These are phyloP conservation scores for Neosilurus hyrtlii DNA, from an alignment of 2,797 vertebrate species.

Conservation along the genomic window DNA sequence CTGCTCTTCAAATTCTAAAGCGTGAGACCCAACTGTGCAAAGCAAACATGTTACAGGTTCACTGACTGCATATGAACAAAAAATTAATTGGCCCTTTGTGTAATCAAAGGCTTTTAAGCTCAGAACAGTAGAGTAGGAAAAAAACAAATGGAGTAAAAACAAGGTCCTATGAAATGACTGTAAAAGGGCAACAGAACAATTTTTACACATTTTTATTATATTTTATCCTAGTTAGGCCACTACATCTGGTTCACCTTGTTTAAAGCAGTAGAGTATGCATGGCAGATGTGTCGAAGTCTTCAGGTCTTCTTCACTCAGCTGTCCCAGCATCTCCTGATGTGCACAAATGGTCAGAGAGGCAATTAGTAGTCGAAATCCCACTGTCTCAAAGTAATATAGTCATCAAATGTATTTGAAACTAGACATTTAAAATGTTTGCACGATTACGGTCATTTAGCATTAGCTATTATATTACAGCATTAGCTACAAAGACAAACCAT, in stretches of 20 bases:
- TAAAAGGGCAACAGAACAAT: conserved; percentile 58
- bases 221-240: conserved; percentile 89
- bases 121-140: conserved; percentile 55
- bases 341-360: conserved; percentile 83
- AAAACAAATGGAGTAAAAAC: conserved; percentile 62
- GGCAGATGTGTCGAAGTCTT: conserved; percentile 85
- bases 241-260: conserved; percentile 99
- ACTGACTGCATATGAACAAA: conserved; percentile 68
- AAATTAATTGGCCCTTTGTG: conserved; percentile 63
- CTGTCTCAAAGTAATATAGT: conserved; percentile 36
- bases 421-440: neutral
- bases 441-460: neutral
- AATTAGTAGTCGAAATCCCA: conserved; percentile 75
- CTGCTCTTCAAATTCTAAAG: conserved; percentile 52
- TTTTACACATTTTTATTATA: conserved; percentile 70
- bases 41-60: conserved; percentile 71
- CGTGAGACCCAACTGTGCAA: conserved; percentile 64
- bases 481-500: conserved; percentile 2
- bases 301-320: conserved; percentile 80
- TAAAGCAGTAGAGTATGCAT: conserved; percentile 87
- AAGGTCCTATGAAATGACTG: conserved; percentile 54
- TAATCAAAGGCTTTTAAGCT: conserved; percentile 60
- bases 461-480: neutral
- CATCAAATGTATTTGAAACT: conserved; percentile 2
- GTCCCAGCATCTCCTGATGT: conserved; percentile 82